Evolutionary conservation across 2,797 vertebrate species (phyloP).

Genomic region (Sebastes itinus): DNA sequence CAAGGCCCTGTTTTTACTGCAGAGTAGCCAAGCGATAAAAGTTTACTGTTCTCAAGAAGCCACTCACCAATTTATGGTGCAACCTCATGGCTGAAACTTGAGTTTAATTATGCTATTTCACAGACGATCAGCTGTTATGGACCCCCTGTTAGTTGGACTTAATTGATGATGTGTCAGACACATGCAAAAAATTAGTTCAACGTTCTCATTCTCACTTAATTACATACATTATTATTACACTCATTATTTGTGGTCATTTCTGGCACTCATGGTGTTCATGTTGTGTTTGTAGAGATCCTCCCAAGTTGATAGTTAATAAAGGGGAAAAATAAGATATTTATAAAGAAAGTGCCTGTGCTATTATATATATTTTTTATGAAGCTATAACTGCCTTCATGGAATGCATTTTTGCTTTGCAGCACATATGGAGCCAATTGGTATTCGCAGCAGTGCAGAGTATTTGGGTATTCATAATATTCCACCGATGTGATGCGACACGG

Average conservation of each 20-base stretch:
- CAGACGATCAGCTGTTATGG: constrained; percentile 66
- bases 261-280: background rate
- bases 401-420: background rate
- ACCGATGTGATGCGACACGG: constrained; percentile 13
- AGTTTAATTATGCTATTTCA: constrained; percentile 73
- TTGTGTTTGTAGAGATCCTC: background rate
- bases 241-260: background rate
- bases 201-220: background rate
- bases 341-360: background rate
- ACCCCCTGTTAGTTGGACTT: constrained; percentile 50
- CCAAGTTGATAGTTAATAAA: background rate
- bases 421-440: constrained; percentile 15
- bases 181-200: constrained; percentile 1
- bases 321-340: background rate
- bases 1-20: constrained; percentile 52
- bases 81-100: constrained; percentile 52
- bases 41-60: constrained; percentile 66
- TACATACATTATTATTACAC: background rate
- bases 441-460: constrained; percentile 25
- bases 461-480: constrained; percentile 34
- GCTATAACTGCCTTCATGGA: background rate
- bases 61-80: constrained; percentile 59
- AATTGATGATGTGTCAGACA: constrained; percentile 61
- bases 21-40: constrained; percentile 61
- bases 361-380: background rate